A percentile compares a stretch with the other conserved stretches of the same genome.
These are phyloP conservation scores for Tetragonisca angustula DNA, from an alignment of 2,888 invertebrate genomes.

Conservation along the genomic window DNA sequence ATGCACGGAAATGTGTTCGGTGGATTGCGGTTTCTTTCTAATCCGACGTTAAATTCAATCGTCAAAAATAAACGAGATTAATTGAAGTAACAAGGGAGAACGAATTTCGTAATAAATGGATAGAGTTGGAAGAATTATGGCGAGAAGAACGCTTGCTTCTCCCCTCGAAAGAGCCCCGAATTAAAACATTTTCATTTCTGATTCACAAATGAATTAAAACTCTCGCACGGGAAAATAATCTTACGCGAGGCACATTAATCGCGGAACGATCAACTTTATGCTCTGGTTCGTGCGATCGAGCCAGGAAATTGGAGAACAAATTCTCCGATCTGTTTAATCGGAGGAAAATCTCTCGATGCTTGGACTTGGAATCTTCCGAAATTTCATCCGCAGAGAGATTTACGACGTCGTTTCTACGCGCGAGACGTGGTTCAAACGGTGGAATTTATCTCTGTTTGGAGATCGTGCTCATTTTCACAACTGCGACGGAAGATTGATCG, in stretches of 20 bases:
- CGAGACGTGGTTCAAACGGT: not conserved
- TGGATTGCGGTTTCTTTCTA: too few relatives aligned
- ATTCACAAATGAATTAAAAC: not conserved
- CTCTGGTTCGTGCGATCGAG: not conserved
- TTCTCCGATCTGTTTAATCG: not conserved
- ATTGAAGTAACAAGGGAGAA: too few relatives aligned
- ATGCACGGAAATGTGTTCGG: too few relatives aligned
- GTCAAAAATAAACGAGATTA: too few relatives aligned
- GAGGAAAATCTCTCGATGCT: not conserved
- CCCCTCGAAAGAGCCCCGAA: too few relatives aligned
- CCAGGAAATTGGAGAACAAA: not conserved
- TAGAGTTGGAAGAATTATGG: too few relatives aligned
- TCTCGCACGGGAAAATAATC: not conserved
- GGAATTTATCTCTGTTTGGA: not conserved
- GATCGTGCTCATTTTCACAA: conserved; percentile 2
- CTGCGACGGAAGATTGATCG: conserved; percentile 41
- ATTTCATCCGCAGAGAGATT: not conserved
- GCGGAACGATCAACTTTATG: not conserved
- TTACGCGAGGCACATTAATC: not conserved
- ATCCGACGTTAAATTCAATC: too few relatives aligned
- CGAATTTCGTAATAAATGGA: too few relatives aligned
- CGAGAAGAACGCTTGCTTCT: too few relatives aligned
- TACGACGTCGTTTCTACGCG: not conserved
- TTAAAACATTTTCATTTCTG: not conserved
- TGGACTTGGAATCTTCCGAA: not conserved